A percentile compares a stretch with the other conserved stretches of the same genome.
Evolutionary conservation across 1,140 invertebrate species (phyloP).

Genomic region (Trachelipus rathkii): DNA sequence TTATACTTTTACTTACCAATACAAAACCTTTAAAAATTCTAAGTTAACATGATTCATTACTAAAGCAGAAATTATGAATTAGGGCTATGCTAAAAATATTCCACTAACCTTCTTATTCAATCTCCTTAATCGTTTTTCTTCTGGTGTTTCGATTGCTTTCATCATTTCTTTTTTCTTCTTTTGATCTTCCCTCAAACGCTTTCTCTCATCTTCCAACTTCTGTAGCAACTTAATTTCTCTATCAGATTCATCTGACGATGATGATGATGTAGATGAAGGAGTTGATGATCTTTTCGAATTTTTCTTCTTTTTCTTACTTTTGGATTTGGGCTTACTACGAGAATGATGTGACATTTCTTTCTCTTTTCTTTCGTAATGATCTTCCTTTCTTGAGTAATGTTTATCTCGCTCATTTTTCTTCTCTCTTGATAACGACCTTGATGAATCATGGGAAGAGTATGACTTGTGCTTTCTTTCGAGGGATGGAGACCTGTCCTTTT

Average conservation of each 20-base stretch:
- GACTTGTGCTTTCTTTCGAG: no score
- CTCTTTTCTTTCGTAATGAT: no score
- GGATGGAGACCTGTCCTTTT: no score
- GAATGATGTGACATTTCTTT: no score
- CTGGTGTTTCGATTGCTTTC: neutral
- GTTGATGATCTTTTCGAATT: no score
- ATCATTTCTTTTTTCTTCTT: neutral
- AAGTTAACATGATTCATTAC: neutral
- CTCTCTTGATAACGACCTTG: no score
- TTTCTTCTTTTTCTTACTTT: no score
- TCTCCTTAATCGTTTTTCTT: neutral
- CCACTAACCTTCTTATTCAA: neutral
- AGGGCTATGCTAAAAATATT: neutral
- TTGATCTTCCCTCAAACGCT: neutral
- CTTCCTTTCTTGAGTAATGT: no score
- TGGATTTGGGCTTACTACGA: no score
- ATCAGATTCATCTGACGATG: neutral
- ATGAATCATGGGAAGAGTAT: no score
- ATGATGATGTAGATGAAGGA: no score
- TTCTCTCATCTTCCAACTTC: neutral
- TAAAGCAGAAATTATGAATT: neutral
- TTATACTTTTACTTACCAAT: constrained; percentile 81
- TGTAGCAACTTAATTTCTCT: neutral
- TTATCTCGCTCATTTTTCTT: no score
- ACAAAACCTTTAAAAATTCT: neutral